Base-by-base conservation (phyloP, 2,888 invertebrate genomes). In the Nasonovia ribisnigri region DNA sequence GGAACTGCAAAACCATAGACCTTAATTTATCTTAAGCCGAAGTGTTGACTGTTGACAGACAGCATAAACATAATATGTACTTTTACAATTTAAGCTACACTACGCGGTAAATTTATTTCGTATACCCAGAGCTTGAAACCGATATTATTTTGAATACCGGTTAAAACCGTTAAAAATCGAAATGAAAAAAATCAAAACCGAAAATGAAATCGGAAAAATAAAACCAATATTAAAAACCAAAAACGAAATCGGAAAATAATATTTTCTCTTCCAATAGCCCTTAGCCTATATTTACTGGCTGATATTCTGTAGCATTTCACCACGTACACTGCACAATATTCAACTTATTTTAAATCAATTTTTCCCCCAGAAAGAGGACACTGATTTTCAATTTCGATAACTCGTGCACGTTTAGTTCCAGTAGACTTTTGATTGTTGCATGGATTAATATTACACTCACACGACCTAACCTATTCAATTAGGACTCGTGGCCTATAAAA, bases 381-480 rank as follows among this genome's bases (percentile, higher is more conserved):
- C n/a, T 67, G 60, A 67, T 67, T 67, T 67, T n/a, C 5, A 3
- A 67, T 67, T n/a, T 3, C 24, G 54, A n/a, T n/a, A 13, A 13
- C n/a, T 0, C n/a, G 13, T 13, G n/a, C 16, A 11, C 0, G n/a
- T n/a, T n/a, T n/a, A n/a, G n/a, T 29, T 29, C 11, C 29, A 11
- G 60, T 11, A 60, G 3, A 29, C 11, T 60, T 29, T 60, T 11
- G 29, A 60, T 60, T 29, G 10, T 60, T 60, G 29, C 3, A 11
- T 60, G 10, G 29, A 60, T 60, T 60, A 57, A 57, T 26, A 57
- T 57, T 57, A 57, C 57, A 26, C 26, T 11, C 29, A 29, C 3
- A 60, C n/a, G n/a, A n/a, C n/a, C n/a, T n/a, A n/a, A n/a, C 29
- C 29, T 11, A 11, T 60, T 29, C 0, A 60, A 60, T 29, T 60